Evolutionary conservation across 1,140 invertebrate genomes (phyloP).

Genomic region (Reticulitermes speratus): DNA sequence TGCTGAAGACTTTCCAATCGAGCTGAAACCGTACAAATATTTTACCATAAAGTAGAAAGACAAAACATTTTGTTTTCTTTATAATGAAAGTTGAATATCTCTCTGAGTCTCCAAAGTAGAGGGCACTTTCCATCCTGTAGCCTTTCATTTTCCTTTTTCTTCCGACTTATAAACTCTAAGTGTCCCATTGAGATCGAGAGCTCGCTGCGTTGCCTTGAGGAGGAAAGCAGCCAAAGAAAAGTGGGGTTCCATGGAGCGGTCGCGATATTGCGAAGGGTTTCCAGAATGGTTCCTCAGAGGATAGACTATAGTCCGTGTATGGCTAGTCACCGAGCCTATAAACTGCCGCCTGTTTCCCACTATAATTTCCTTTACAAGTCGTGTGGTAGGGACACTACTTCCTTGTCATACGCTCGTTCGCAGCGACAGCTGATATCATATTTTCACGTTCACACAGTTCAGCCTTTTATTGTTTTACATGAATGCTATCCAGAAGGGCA

Average conservation of each 20-base stretch:
- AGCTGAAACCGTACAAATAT: background rate
- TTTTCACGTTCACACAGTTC: background rate
- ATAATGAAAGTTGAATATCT: background rate
- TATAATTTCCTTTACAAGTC: background rate
- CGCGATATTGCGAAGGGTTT: background rate
- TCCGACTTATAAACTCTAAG: constrained; percentile 16
- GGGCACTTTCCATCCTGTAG: background rate
- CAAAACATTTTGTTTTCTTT: background rate
- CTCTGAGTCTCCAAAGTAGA: background rate
- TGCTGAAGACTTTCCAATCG: too few relatives aligned
- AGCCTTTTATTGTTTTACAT: background rate
- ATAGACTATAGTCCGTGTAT: background rate
- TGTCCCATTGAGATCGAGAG: constrained; percentile 18
- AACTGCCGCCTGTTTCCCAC: background rate
- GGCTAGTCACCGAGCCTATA: constrained; percentile 17
- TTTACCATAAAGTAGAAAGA: background rate
- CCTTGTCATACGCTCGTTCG: background rate
- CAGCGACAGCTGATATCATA: background rate
- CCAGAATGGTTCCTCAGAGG: constrained; percentile 14
- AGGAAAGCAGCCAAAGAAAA: background rate
- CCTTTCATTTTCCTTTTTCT: background rate
- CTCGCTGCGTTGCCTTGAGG: background rate
- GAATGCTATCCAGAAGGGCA: background rate
- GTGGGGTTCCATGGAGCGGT: background rate
- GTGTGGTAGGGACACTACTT: background rate